Percentiles rank a stretch among this genome's conserved stretches.
Conservation (phyloP, 2,888 invertebrate species). For the Tinea semifulvella region DNA sequence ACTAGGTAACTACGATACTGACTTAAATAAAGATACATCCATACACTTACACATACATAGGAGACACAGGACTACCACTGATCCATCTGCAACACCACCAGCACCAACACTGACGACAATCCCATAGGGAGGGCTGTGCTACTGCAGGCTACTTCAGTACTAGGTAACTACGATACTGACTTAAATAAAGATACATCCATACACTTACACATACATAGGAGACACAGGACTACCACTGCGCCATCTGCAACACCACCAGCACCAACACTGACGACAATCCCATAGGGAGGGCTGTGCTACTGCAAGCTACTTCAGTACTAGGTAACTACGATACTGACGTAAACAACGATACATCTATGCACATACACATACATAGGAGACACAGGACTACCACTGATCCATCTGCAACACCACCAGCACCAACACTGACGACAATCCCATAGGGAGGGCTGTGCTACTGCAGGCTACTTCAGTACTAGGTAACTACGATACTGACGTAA, state of each 20-base stretch:
- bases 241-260: constrained; percentile 92
- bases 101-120: constrained; percentile 76
- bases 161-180: constrained; percentile 86
- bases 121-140: constrained; percentile 84
- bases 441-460: constrained; percentile 81
- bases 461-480: constrained; percentile 57
- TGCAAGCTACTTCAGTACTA: constrained; percentile 32
- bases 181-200: constrained; percentile 66
- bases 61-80: constrained; percentile 87
- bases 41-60: constrained; percentile 32
- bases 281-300: constrained; percentile 83
- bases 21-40: constrained; percentile 68
- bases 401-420: constrained; percentile 93
- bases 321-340: too few species aligned
- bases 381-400: constrained; percentile 93
- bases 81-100: constrained; percentile 94
- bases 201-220: constrained; percentile 33
- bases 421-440: constrained; percentile 73
- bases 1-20: constrained; percentile 82
- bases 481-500: too few species aligned
- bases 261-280: constrained; percentile 75
- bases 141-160: constrained; percentile 32
- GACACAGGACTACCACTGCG: constrained; percentile 94
- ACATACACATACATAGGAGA: too few species aligned
- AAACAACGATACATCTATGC: too few species aligned